Evolutionary conservation across 2,113 vertebrate species (phyloP).

Genomic region (Dicaeum eximium): DNA sequence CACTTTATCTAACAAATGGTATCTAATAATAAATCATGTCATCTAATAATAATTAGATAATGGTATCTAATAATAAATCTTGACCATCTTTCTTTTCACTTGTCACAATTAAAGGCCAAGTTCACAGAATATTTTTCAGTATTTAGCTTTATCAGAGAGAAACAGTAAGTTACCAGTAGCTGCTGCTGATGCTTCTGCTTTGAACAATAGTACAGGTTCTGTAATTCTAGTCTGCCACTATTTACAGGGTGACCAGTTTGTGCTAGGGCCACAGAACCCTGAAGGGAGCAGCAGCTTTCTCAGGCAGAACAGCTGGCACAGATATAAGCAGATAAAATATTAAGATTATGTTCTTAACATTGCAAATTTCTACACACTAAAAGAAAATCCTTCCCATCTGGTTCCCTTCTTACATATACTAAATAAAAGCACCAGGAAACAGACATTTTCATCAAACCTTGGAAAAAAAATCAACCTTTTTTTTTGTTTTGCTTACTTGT

Average conservation of each 20-base stretch:
- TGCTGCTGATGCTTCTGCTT: not conserved
- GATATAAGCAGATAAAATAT: conserved; percentile 9
- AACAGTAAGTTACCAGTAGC: not conserved
- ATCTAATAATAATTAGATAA: not conserved
- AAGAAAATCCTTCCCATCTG: not conserved
- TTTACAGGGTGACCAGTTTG: not conserved
- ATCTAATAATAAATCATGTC: not conserved
- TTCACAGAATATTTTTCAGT: not conserved
- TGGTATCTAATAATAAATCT: not conserved
- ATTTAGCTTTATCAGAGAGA: not conserved
- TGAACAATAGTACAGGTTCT: not conserved
- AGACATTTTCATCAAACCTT: not conserved
- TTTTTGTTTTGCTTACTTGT: not conserved
- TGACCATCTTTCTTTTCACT: not conserved
- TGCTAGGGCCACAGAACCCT: not conserved
- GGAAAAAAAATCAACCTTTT: not conserved
- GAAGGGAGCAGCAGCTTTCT: not conserved
- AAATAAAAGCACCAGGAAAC: not conserved
- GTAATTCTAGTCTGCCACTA: not conserved
- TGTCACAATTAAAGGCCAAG: not conserved
- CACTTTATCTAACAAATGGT: not conserved
- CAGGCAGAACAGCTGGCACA: conserved; percentile 1
- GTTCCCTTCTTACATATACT: not conserved
- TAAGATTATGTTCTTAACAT: not conserved
- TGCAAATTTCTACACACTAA: not conserved